Evolutionary conservation across 1,140 invertebrate genomes (phyloP).

Genomic region (Drusus annulatus): DNA sequence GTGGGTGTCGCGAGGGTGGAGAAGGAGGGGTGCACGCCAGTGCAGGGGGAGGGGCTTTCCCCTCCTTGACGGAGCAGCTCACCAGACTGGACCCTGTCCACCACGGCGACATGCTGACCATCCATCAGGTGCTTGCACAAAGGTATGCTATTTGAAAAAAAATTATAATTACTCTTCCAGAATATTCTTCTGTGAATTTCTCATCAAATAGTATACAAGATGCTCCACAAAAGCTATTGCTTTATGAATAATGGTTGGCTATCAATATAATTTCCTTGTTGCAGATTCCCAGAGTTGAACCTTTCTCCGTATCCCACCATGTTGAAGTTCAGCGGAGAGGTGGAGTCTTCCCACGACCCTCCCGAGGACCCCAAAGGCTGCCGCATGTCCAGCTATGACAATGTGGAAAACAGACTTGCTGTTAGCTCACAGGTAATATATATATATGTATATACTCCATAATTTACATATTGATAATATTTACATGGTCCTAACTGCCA

Average conservation of each 20-base stretch:
- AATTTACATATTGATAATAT: no score
- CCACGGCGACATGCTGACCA: conserved; percentile 72
- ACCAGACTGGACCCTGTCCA: conserved; percentile 66
- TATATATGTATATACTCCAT: no score
- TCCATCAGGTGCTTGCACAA: conserved; percentile 84
- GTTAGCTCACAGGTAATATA: conserved; percentile 53
- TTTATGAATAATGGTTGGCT: no score
- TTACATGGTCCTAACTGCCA: no score
- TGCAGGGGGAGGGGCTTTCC: conserved; percentile 65
- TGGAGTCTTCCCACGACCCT: conserved; percentile 45
- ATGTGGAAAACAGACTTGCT: conserved; percentile 70
- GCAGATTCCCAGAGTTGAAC: conserved; percentile 62
- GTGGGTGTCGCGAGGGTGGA: conserved; percentile 56
- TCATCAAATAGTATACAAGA: no score
- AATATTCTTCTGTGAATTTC: no score
- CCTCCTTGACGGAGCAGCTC: conserved; percentile 69
- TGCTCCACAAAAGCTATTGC: no score
- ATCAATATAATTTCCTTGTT: not conserved
- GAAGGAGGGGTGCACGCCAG: conserved; percentile 61
- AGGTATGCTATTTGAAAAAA: conserved; percentile 67
- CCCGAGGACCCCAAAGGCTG: conserved; percentile 60
- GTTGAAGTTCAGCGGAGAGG: conserved; percentile 49
- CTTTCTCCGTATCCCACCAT: conserved; percentile 59
- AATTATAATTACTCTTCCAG: no score
- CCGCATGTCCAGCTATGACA: conserved; percentile 84